These are phyloP conservation scores for Agelaius phoeniceus DNA, from an alignment of 2,113 vertebrate species.

Conservation along the genomic window DNA sequence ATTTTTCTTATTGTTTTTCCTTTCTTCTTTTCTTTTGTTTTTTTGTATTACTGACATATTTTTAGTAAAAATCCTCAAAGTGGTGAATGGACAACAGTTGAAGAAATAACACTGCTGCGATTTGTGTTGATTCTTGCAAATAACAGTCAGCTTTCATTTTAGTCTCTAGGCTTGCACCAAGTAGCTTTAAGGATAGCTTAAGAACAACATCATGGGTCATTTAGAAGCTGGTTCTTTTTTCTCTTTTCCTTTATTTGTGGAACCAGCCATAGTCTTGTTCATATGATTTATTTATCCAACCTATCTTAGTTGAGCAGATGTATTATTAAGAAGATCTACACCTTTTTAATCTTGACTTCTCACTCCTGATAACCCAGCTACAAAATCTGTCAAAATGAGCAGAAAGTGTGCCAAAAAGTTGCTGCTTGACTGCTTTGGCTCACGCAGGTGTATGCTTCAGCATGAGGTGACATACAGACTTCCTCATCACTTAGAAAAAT, in stretches of 20 bases:
- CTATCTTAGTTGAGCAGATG: background rate
- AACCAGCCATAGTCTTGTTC: background rate
- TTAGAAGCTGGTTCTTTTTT: background rate
- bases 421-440: background rate
- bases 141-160: background rate
- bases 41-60: background rate
- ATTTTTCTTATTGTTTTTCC: background rate
- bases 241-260: background rate
- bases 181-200: background rate
- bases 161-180: background rate
- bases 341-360: background rate
- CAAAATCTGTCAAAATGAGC: background rate
- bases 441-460: background rate
- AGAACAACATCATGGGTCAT: background rate
- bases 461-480: background rate
- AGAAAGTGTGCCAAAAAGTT: background rate
- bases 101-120: background rate
- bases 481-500: background rate
- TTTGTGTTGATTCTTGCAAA: background rate
- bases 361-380: background rate
- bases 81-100: accelerated
- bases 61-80: background rate
- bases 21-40: too few relatives aligned
- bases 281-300: background rate
- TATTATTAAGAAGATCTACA: background rate